phyloP scores from a whole-genome alignment of 2,113 vertebrate species.

The Variabilichromis moorii region DNA sequence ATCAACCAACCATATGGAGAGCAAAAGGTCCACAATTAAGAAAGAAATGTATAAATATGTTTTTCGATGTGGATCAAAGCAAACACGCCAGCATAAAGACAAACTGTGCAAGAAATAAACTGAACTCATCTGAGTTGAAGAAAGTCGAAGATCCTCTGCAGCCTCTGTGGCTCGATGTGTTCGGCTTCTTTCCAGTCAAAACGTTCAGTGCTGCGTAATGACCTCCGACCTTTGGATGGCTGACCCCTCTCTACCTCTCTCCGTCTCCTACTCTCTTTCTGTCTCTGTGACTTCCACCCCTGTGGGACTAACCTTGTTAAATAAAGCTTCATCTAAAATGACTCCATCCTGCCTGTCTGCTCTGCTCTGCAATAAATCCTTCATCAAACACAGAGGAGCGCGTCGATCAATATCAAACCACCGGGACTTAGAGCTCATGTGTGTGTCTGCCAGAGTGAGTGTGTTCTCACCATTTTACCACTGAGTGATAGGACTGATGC shows the following conservation, averaged over 20 bases:
- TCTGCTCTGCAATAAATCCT: slow-evolving; percentile 15
- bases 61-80: not conserved
- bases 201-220: not conserved
- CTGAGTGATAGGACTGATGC: not conserved
- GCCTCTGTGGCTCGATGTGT: not conserved
- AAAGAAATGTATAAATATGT: not conserved
- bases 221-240: slow-evolving; percentile 18
- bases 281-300: not conserved
- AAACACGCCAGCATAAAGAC: not conserved
- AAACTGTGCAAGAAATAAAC: not conserved
- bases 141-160: not conserved
- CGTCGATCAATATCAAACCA: slow-evolving; percentile 30
- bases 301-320: slow-evolving; percentile 32
- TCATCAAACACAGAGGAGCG: slow-evolving; percentile 29
- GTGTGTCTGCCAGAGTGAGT: not conserved
- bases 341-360: slow-evolving; percentile 32
- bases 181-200: not conserved
- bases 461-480: not conserved
- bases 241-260: not conserved
- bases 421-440: not conserved
- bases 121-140: not conserved
- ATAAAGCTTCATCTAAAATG: slow-evolving; percentile 50
- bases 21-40: not conserved
- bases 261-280: not conserved
- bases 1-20: not conserved